These are phyloP conservation scores for Hybognathus amarus DNA, from an alignment of 2,797 vertebrate genomes.

Conservation along the genomic window DNA sequence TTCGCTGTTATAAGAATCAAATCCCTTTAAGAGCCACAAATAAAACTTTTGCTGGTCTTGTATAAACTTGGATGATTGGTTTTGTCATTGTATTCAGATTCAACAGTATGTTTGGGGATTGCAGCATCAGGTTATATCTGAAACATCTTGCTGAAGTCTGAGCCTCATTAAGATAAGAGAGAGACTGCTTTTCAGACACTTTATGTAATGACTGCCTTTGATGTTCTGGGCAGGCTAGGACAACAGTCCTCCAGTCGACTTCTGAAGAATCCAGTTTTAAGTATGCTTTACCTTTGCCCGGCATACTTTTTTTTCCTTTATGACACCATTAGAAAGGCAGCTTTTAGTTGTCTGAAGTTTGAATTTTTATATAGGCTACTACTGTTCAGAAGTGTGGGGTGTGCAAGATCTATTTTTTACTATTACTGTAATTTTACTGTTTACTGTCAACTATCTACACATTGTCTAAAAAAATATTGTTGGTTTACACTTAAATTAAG, in stretches of 20 bases:
- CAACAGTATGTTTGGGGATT: background rate
- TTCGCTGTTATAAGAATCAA: conserved; percentile 1
- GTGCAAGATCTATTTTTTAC: too few relatives aligned
- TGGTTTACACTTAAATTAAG: too few relatives aligned
- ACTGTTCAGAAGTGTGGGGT: too few relatives aligned
- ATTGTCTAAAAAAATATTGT: too few relatives aligned
- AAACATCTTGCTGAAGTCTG: conserved; percentile 21
- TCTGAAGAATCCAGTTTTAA: conserved; percentile 17
- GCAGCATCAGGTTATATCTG: conserved; percentile 23
- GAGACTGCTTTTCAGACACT: conserved; percentile 44
- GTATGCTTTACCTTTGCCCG: conserved; percentile 29
- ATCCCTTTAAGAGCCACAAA: conserved; percentile 11
- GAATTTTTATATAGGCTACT: too few relatives aligned
- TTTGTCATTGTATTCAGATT: background rate
- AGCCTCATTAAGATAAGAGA: conserved; percentile 42
- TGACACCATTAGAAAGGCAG: background rate
- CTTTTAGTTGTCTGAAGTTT: background rate
- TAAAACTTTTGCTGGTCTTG: conserved; percentile 6
- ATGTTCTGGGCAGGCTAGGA: conserved; percentile 48
- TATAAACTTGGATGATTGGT: conserved; percentile 12
- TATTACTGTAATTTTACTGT: too few relatives aligned
- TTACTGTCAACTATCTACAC: background rate
- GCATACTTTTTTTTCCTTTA: background rate
- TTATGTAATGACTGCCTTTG: conserved; percentile 50
- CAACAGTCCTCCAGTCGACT: conserved; percentile 29